phyloP scores from a whole-genome alignment of 2,113 vertebrate genomes.

The Cyphomyrus discorhynchus region DNA sequence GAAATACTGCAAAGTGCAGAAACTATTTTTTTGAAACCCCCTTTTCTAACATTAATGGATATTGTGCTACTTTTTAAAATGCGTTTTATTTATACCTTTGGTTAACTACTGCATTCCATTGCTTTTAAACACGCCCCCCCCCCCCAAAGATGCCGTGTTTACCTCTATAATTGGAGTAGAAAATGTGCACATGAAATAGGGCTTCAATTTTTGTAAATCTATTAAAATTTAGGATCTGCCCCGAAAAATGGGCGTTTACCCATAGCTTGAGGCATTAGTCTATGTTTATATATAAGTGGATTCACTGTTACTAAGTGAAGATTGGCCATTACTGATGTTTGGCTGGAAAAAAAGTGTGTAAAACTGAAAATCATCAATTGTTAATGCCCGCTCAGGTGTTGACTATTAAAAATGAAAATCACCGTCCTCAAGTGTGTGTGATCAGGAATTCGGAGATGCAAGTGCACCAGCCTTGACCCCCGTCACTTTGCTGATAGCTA shows the following conservation, averaged over 20 bases:
- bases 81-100: slow-evolving; percentile 65
- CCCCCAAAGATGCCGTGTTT: slow-evolving; percentile 30
- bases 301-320: background rate
- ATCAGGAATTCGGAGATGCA: background rate
- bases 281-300: background rate
- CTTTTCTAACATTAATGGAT: slow-evolving; percentile 70
- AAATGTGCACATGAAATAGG: slow-evolving; percentile 30
- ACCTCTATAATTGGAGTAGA: slow-evolving; percentile 51
- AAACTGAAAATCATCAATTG: background rate
- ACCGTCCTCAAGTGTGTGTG: background rate
- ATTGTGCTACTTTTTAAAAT: slow-evolving; percentile 60
- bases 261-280: background rate
- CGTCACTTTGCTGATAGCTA: background rate
- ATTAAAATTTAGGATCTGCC: background rate
- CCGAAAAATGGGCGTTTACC: background rate
- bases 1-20: slow-evolving; percentile 83
- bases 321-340: background rate
- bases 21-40: slow-evolving; percentile 47
- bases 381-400: background rate
- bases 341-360: background rate
- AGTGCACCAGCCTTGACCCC: background rate
- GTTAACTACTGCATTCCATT: slow-evolving; percentile 72
- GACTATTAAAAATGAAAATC: background rate
- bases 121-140: slow-evolving; percentile 36
- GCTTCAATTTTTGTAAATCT: slow-evolving; percentile 15